phyloP scores from a whole-genome alignment of 2,888 invertebrate genomes.

The Hypselothyrea guttata region DNA sequence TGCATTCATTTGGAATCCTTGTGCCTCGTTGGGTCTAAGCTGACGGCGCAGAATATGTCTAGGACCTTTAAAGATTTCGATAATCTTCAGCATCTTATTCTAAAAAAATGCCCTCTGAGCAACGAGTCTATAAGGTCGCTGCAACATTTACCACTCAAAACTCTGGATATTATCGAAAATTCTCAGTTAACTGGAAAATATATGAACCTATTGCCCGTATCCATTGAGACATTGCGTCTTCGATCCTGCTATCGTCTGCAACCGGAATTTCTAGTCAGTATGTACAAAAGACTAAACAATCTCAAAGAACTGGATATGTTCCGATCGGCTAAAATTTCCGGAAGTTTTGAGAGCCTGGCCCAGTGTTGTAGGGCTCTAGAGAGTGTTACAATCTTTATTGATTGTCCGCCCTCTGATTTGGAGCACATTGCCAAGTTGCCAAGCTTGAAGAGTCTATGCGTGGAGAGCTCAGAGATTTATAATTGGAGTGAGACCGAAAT shows the following conservation, averaged over 20 bases:
- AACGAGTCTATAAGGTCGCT: not conserved
- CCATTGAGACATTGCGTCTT: conserved; percentile 30
- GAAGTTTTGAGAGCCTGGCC: no score
- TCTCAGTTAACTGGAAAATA: not conserved
- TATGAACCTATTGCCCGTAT: conserved; percentile 12
- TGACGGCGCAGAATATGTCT: conserved; percentile 3
- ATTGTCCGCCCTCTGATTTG: not conserved
- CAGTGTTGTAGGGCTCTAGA: conserved; percentile 28
- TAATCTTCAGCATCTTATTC: no score
- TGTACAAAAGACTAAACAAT: conserved; percentile 3
- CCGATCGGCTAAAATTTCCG: no score
- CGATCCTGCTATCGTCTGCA: conserved; percentile 10
- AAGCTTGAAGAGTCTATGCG: conserved; percentile 32
- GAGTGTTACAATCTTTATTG: conserved; percentile 8
- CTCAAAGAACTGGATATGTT: conserved; percentile 34
- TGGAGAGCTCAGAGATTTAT: not conserved
- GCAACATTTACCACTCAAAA: not conserved
- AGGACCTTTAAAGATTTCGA: conserved; percentile 31
- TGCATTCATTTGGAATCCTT: conserved; percentile 30
- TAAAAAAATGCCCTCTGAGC: conserved; percentile 23
- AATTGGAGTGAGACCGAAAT: not conserved
- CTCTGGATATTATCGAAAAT: conserved; percentile 23
- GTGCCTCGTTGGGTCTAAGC: not conserved
- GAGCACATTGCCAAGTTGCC: conserved; percentile 49
- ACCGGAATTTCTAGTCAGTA: not conserved